These are phyloP conservation scores for Eclectus roratus DNA, from an alignment of 2,113 vertebrate genomes.

Conservation along the genomic window DNA sequence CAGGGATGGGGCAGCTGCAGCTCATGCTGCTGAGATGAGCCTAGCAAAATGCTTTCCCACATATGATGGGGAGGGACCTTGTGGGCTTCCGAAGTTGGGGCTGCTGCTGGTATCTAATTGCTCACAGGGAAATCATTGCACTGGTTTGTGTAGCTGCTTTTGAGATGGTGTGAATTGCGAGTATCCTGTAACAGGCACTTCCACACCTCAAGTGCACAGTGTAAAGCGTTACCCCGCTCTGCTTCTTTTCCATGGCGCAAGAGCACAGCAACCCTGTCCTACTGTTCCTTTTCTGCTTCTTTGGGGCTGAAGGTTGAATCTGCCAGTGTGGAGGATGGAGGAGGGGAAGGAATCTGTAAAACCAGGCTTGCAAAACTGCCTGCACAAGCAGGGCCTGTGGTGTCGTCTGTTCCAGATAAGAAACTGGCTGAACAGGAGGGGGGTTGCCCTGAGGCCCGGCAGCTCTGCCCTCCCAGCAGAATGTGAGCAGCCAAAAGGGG, in stretches of 20 bases:
- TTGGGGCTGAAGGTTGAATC: neutral
- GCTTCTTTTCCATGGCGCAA: neutral
- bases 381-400: neutral
- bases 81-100: neutral
- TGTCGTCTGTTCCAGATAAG: neutral
- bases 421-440: neutral
- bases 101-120: neutral
- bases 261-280: neutral
- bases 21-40: neutral
- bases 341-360: neutral
- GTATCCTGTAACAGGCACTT: neutral
- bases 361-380: neutral
- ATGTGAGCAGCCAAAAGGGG: neutral
- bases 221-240: neutral
- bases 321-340: neutral
- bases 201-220: accelerated
- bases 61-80: accelerated
- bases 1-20: neutral
- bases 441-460: neutral
- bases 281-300: neutral
- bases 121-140: neutral
- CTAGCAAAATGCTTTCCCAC: neutral
- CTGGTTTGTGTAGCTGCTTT: neutral
- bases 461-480: neutral
- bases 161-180: neutral